Evolutionary conservation across 2,797 vertebrate genomes (phyloP).

Genomic region (Fistularia tabacaria): DNA sequence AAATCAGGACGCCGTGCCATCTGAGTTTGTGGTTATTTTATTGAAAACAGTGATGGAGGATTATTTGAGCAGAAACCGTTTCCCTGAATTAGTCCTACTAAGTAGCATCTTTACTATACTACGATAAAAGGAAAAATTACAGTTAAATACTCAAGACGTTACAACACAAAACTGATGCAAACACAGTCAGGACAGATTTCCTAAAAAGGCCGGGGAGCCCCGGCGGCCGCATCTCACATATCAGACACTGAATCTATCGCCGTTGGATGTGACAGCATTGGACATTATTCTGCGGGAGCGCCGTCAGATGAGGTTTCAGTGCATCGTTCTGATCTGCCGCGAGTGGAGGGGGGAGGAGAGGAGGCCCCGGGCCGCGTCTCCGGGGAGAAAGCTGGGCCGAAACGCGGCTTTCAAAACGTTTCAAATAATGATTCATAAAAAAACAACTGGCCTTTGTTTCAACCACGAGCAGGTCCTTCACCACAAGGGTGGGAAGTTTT

Average conservation of each 20-base stretch:
- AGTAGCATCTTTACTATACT: conserved; percentile 59
- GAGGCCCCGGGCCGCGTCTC: too few relatives aligned
- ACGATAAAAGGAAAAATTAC: conserved; percentile 62
- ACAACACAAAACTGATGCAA: conserved; percentile 62
- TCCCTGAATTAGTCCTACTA: conserved; percentile 73
- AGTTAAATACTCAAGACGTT: conserved; percentile 62
- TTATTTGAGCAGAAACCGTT: conserved; percentile 60
- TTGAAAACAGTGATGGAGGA: conserved; percentile 69
- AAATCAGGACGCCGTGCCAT: neutral
- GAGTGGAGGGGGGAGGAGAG: too few relatives aligned
- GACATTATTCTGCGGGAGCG: too few relatives aligned
- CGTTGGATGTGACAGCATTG: too few relatives aligned
- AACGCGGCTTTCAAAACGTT: too few relatives aligned
- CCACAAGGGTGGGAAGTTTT: conserved; percentile 1
- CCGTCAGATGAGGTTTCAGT: neutral
- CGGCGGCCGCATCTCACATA: conserved; percentile 3
- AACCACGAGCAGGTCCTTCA: conserved; percentile 39
- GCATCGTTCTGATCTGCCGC: too few relatives aligned
- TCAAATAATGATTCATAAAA: neutral
- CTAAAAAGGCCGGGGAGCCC: conserved; percentile 25
- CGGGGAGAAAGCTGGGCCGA: too few relatives aligned
- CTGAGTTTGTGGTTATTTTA: conserved; percentile 56
- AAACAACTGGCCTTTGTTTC: conserved; percentile 34
- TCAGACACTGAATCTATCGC: too few relatives aligned
- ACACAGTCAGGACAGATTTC: conserved; percentile 42